Evolutionary conservation across 2,113 vertebrate species (phyloP).

Genomic region (Girardinichthys multiradiatus): DNA sequence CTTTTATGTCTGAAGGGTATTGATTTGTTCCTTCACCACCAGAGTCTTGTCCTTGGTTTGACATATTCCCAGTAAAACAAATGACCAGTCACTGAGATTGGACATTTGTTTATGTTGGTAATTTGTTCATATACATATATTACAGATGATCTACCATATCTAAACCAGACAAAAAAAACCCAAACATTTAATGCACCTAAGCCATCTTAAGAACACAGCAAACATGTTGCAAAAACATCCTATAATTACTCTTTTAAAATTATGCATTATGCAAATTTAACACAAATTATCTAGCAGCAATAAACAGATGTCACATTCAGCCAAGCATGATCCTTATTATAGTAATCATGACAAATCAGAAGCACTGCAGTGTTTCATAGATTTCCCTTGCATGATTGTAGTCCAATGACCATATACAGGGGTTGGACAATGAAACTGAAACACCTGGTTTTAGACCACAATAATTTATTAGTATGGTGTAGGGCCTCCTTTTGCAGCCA

Average conservation of each 20-base stretch:
- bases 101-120: no score
- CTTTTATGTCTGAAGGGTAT: no score
- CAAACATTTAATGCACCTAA: not conserved
- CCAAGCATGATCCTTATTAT: conserved; percentile 8
- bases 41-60: not conserved
- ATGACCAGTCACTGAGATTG: not conserved
- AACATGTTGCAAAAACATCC: not conserved
- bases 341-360: conserved; percentile 7
- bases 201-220: not conserved
- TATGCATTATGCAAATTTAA: not conserved
- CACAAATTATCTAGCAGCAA: no score
- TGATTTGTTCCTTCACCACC: not conserved
- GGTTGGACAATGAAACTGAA: no score
- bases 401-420: conserved; percentile 7
- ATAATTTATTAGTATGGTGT: no score
- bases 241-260: conserved; percentile 4
- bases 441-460: no score
- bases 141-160: not conserved
- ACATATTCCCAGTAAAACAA: not conserved
- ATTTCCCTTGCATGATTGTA: not conserved
- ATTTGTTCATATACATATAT: not conserved
- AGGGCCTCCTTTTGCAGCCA: no score
- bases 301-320: not conserved
- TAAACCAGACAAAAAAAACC: not conserved
- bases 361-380: not conserved